Conservation (phyloP, 2,888 invertebrate species). For the Oscheius sp. region DNA sequence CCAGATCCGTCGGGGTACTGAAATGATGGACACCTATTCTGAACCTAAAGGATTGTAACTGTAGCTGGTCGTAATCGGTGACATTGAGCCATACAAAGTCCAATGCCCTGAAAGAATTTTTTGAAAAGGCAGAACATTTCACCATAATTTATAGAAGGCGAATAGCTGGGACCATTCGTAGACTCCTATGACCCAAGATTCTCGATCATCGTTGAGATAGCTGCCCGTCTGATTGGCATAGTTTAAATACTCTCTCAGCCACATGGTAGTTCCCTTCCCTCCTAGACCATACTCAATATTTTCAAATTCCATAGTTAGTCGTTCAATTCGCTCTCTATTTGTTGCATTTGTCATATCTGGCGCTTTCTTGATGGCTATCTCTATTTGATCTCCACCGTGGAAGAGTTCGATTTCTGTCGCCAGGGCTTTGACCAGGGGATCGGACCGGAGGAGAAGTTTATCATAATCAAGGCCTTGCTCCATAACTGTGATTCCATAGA, state of each 20-base stretch:
- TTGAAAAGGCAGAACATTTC: not conserved
- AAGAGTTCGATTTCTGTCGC: constrained; percentile 66
- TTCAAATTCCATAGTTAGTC: constrained; percentile 64
- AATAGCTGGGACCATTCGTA: constrained; percentile 68
- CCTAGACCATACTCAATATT: constrained; percentile 64
- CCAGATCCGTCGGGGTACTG: constrained; percentile 64
- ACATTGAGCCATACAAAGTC: constrained; percentile 67
- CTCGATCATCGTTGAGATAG: constrained; percentile 62
- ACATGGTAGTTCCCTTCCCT: constrained; percentile 64
- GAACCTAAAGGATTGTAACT: constrained; percentile 63
- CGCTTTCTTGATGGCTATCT: constrained; percentile 63
- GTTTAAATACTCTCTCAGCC: constrained; percentile 67
- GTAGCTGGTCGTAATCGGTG: constrained; percentile 39
- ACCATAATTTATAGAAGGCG: constrained; percentile 69
- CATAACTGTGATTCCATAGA: constrained; percentile 80
- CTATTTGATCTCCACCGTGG: constrained; percentile 69
- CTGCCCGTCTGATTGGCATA: constrained; percentile 66
- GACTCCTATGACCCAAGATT: constrained; percentile 67
- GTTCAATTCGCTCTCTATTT: constrained; percentile 60
- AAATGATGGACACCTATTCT: constrained; percentile 67
- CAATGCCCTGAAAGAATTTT: constrained; percentile 51
- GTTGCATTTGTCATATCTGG: constrained; percentile 60
- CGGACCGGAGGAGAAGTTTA: constrained; percentile 63
- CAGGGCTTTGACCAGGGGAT: constrained; percentile 64
- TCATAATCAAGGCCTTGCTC: constrained; percentile 69